Evolutionary conservation across 2,113 vertebrate species (phyloP), one percentile per base, ranked within the genome.

Genomic region (Percina caprodes): DNA sequence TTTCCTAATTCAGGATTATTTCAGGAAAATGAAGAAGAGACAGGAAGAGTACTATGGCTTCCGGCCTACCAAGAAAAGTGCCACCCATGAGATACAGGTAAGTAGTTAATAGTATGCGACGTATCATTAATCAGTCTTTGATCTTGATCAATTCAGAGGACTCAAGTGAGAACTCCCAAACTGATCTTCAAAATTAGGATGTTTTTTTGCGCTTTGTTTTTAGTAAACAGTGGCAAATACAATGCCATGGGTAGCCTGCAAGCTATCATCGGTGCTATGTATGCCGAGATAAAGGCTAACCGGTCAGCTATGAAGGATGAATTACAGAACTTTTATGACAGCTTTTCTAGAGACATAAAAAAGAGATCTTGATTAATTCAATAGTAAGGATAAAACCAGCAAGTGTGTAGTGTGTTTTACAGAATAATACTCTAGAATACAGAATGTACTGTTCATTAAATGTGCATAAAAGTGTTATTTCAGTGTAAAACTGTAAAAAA

Each of bases 1-100:
- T 0, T 98, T 98, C 93, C 95, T 99, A 65, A 99, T 99, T 88
- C 98, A 99, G 91, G 98, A 99, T 67, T 96, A 99, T 67, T 99
- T 98, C 92, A 93, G 97, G 69, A 99, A 98, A 94, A 95, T 97
- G 80, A 97, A 98, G 91, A 99, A 98, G 83, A 95, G 96, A 42
- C 96, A 99, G 90, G 97, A 99, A 85, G 97, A 99, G 48, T 97
- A 98, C 81, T 99, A 98, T 0, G 97, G 97, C 54, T 97, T 94
- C 82, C 91, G 95, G 8, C 96, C 96, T 16, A 90, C 85, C 16
- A 98, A 97, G 87, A 94, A 93, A 26, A 97, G 95, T 86, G 96
- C 96, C 77, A 80, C 93, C 0, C 86, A 96, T 35, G 97, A 97
- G 84, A 98, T 99, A 67, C 97, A 99, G 96, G 97, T 97, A 16